Evolutionary conservation across 2,797 vertebrate species (phyloP).

Genomic region (Poeciliopsis presidionis): DNA sequence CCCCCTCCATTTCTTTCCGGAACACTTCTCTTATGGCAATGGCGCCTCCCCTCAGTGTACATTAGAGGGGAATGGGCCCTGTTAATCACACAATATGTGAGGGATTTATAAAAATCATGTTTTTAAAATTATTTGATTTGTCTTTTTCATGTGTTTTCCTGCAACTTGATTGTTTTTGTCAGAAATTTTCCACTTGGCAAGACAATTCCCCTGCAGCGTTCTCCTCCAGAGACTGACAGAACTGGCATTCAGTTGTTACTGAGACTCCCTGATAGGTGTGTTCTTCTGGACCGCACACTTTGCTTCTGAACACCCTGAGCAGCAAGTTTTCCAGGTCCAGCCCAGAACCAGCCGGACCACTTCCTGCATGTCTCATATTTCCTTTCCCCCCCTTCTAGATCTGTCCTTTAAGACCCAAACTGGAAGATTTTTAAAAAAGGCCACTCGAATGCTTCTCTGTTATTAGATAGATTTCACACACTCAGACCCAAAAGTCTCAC

Average conservation of each 20-base stretch:
- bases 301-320: not conserved
- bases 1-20: constrained; percentile 35
- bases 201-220: constrained; percentile 3
- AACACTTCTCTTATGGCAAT: constrained; percentile 36
- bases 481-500: constrained; percentile 36
- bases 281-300: not conserved
- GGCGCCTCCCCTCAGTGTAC: constrained; percentile 20
- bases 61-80: constrained; percentile 14
- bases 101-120: not conserved
- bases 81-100: constrained; percentile 2
- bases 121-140: not conserved
- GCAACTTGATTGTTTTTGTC: not conserved
- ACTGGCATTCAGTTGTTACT: not conserved
- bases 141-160: not conserved
- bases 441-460: constrained; percentile 17
- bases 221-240: constrained; percentile 10
- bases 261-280: not conserved
- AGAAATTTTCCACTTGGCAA: constrained; percentile 3
- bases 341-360: constrained; percentile 9
- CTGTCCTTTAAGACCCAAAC: constrained; percentile 8
- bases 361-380: constrained; percentile 5
- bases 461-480: constrained; percentile 67
- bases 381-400: not conserved
- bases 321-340: not conserved
- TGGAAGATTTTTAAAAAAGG: not conserved